Evolutionary conservation across 2,113 vertebrate species (phyloP).

Genomic region (Zapus hudsonius): DNA sequence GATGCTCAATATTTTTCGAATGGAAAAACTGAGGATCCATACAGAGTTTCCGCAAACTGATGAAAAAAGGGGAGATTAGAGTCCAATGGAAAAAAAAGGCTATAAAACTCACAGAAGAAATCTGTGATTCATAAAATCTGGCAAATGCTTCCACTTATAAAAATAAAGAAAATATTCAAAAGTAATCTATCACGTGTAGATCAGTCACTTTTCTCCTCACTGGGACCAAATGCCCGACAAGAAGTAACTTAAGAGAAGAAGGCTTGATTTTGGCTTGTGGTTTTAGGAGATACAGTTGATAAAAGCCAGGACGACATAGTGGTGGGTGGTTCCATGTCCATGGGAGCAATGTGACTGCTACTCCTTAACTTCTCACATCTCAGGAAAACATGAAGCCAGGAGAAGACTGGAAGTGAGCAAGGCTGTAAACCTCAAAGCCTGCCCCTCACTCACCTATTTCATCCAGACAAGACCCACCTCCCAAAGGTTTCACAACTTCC

Average conservation of each 20-base stretch:
- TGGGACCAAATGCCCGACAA: neutral
- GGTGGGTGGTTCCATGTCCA: too few relatives aligned
- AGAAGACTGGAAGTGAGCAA: neutral
- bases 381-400: neutral
- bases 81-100: neutral
- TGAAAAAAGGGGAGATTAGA: neutral
- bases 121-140: neutral
- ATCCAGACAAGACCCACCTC: neutral
- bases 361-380: neutral
- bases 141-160: neutral
- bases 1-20: neutral
- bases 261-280: neutral
- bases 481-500: too few relatives aligned
- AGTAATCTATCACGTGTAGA: neutral
- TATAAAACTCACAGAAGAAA: neutral
- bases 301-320: too few relatives aligned
- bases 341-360: neutral
- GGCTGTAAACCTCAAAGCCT: neutral
- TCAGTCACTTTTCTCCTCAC: neutral
- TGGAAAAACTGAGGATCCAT: neutral
- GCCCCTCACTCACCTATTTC: too few relatives aligned
- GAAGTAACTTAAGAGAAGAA: neutral
- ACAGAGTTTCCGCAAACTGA: neutral
- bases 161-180: constrained; percentile 1
- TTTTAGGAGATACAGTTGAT: neutral